Evolutionary conservation across 2,888 invertebrate species (phyloP).

Genomic region (Hypena proboscidalis): DNA sequence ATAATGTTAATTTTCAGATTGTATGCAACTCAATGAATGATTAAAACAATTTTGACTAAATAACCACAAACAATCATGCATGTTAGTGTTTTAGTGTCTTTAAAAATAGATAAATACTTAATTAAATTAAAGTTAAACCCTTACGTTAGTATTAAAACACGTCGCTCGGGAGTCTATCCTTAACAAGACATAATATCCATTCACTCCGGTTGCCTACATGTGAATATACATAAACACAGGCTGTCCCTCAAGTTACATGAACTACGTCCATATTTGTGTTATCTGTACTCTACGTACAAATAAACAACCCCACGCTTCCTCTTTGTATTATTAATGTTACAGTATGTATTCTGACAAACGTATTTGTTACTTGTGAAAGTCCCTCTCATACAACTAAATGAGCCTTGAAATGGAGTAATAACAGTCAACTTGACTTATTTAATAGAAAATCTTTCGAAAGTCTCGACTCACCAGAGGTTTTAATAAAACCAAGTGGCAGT

Average conservation of each 20-base stretch:
- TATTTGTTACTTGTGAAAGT: conserved; percentile 8
- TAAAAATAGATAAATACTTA: too few relatives aligned
- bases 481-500: conserved; percentile 15
- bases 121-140: too few relatives aligned
- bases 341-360: neutral
- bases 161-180: too few relatives aligned
- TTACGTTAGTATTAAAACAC: too few relatives aligned
- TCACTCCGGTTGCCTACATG: neutral
- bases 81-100: too few relatives aligned
- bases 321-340: neutral
- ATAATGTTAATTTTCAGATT: too few relatives aligned
- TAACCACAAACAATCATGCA: too few relatives aligned
- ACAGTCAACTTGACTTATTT: conserved; percentile 6
- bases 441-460: conserved; percentile 2
- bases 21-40: too few relatives aligned
- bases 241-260: neutral
- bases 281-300: neutral
- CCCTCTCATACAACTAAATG: conserved; percentile 4
- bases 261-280: neutral
- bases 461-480: conserved; percentile 8
- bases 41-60: too few relatives aligned
- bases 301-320: neutral
- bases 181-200: too few relatives aligned
- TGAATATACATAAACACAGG: neutral
- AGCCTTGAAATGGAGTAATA: conserved; percentile 14